Base-by-base conservation (phyloP, 2,888 invertebrate species). In the Crepidodera aurea region DNA sequence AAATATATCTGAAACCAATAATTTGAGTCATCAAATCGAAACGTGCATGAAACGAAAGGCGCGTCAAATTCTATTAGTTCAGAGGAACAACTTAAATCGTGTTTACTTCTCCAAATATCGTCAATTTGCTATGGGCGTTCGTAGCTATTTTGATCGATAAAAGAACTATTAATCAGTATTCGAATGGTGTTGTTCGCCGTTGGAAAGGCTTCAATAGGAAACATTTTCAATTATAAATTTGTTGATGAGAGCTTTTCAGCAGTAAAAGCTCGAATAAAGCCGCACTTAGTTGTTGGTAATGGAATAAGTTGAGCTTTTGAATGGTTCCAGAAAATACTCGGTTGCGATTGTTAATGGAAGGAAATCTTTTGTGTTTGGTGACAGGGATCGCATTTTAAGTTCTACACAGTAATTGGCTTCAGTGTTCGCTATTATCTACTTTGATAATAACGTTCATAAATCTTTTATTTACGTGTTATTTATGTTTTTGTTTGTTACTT, bases 191-290 rank as follows among this genome's bases (percentile, higher is more conserved):
- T 65, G 59, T 65, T 63, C 61, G 58, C 57, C 48, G 64, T 64
- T 62, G 62, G 64, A 69, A 65, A 51, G 62, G 54, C 10, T 48
- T 61, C 61, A 68, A 65, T 69, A 50, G 65, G 62, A 65, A 67
- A 65, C 68, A 67, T 64, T 66, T 68, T 62, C 69, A 68, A 64
- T 67, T 70, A 68, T 65, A 70, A 67, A 67, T 65, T 65, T 60
- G 65, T 60, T 58, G 63, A 67, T 68, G 67, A 65, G 62, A 65
- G 67, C 67, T 57, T 68, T 68, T 65, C 56, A 51, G 60, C 58
- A 60, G 51, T 68, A 69, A 69, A 66, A 70, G 67, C 66, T 63
- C 64, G 68, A 67, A 69, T 69, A 69, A 69, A 69, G 60, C 60
- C 61, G 60, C 66, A 59, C 69, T 70, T 67, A 71, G 68, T 71